Percentiles rank a stretch among this genome's conserved stretches.
Evolutionary conservation across 2,888 invertebrate genomes (phyloP).

Genomic region (Pammene fasciana): DNA sequence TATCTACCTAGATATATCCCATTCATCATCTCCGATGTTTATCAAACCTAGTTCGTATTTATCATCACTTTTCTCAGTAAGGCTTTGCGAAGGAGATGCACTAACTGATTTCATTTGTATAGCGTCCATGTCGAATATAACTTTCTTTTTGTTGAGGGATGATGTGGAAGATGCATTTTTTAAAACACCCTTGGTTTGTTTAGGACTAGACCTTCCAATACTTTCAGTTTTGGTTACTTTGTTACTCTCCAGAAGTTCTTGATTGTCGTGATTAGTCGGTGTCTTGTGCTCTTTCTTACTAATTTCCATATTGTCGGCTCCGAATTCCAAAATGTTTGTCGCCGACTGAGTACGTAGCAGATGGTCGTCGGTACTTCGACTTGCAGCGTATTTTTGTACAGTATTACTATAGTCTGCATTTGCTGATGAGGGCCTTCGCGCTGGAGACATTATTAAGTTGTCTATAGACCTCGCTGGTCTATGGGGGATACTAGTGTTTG

Average conservation of each 20-base stretch:
- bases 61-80: constrained; percentile 72
- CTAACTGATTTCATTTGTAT: constrained; percentile 81
- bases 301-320: constrained; percentile 43
- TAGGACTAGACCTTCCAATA: constrained; percentile 53
- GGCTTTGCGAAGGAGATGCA: constrained; percentile 79
- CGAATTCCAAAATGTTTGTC: constrained; percentile 52
- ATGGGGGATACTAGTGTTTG: constrained; percentile 47
- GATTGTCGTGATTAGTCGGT: constrained; percentile 59
- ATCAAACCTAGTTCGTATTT: constrained; percentile 69
- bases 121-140: constrained; percentile 85
- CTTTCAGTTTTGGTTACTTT: constrained; percentile 61
- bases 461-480: constrained; percentile 63
- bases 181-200: constrained; percentile 82
- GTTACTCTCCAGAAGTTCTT: constrained; percentile 56
- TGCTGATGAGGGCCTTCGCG: constrained; percentile 64
- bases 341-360: constrained; percentile 60
- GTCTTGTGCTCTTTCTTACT: constrained; percentile 47
- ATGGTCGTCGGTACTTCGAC: constrained; percentile 50
- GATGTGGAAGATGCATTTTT: constrained; percentile 83
- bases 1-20: constrained; percentile 83
- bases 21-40: constrained; percentile 78
- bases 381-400: constrained; percentile 52
- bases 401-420: constrained; percentile 53
- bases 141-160: constrained; percentile 85
- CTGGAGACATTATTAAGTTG: constrained; percentile 69